phyloP scores from a whole-genome alignment of 2,113 vertebrate species.

The Procapra przewalskii region DNA sequence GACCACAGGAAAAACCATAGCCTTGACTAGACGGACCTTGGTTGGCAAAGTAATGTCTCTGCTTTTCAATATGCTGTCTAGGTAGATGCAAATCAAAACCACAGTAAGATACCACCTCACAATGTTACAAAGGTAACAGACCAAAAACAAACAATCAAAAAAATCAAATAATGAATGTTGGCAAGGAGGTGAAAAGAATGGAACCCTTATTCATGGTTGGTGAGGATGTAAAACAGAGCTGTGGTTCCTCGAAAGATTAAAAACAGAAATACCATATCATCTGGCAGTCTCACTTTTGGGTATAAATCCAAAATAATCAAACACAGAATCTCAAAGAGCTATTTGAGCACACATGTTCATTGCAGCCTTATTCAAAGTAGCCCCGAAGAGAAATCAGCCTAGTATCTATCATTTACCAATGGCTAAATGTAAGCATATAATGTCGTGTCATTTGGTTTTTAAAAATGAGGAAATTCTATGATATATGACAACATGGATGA shows the following conservation, averaged over 20 bases:
- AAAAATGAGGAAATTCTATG: not conserved
- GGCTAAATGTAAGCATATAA: not conserved
- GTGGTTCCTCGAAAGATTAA: not conserved
- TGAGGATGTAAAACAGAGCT: not conserved
- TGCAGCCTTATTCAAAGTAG: not conserved
- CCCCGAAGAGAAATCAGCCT: not conserved
- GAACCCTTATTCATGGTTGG: not conserved
- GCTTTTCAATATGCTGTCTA: too few species aligned
- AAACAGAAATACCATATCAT: not conserved
- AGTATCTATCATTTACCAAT: not conserved
- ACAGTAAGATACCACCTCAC: not conserved
- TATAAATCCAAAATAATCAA: not conserved
- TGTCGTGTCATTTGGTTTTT: fast-evolving
- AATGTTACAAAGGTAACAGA: not conserved
- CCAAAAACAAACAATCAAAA: not conserved
- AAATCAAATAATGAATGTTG: not conserved
- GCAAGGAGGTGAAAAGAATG: not conserved
- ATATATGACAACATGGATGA: not conserved
- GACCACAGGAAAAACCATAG: too few species aligned
- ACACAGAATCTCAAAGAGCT: not conserved
- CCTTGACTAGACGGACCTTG: too few species aligned
- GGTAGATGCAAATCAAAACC: not conserved
- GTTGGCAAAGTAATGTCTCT: too few species aligned
- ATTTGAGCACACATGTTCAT: not conserved
- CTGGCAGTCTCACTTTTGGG: not conserved